Base-by-base conservation (phyloP, 2,113 vertebrate species). In the Larimichthys crocea region DNA sequence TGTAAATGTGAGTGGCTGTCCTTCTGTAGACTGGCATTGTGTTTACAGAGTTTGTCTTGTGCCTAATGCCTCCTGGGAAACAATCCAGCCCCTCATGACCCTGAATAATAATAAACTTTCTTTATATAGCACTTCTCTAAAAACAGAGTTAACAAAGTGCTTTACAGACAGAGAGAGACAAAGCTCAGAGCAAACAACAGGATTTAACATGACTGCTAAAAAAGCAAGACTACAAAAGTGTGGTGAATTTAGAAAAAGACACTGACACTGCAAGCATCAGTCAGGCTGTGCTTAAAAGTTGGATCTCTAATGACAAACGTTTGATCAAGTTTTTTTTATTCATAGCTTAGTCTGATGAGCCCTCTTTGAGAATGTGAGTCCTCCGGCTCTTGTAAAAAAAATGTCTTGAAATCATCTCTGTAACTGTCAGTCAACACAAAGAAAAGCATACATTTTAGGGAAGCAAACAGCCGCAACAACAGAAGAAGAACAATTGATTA, bases 61-160 rank as follows among this genome's bases (percentile, higher is more conserved):
- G 74, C 74, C 82, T 76, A 86, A 80, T 88, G 84, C 83, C 86
- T 83, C 86, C 82, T 90, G 87, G 89, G 92, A 89, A 88, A 81
- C 26, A 11, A 87, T 87, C 87, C 86, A 89, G 72, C 65, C 29
- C 82, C 66, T 50, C 2, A 7, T 80, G 86, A 83, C 89, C 85
- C 81, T 75, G 83, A 88, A 86, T 93, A 90, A 91, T 89, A 91
- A 92, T 91, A 92, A 80, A 87, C 86, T 65, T 82, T 91, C 88
- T 87, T 91, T 88, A 92, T 90, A 90, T 93, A 91, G 86, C 24
- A 0, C 79, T 75, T 74, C 56, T 84, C 84, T 88, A 81, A 83
- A 91, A 89, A 86, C 83, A 81, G 62, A 86, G 75, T 85, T 89
- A 81, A 89, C 79, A 89, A 87, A 89, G 78, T 70, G 69, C 71